Base-by-base conservation (phyloP, 1,140 invertebrate genomes). In the Apis laboriosa region DNA sequence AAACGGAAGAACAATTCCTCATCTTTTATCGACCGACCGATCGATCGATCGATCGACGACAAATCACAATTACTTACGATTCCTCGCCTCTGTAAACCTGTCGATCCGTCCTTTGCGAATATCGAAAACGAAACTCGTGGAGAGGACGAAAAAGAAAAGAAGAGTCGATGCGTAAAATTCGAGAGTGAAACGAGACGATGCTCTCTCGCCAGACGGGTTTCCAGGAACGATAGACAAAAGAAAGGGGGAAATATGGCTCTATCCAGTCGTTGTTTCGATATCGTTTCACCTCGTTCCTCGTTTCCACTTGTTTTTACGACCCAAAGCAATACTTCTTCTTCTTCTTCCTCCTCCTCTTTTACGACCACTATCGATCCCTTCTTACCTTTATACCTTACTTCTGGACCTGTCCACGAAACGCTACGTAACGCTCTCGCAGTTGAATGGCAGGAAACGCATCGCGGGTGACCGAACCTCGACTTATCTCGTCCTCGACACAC, bases 251-350 rank as follows among this genome's bases (percentile, higher is more conserved):
- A 85, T 67, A 85, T 77, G 80, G 53, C 74, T 87, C 73, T 83
- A 86, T 88, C 80, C 61, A 24, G n/a, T 74, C 77, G 70, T 79
- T 83, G 85, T 87, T 90, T 86, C 86, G 85, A 86, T 88, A 78
- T 66, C 34, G 34, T 34, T 34, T 34, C 34, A 34, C 34, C n/a
- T n/a, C 81, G 66, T 77, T 82, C 84, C 34, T 43, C 84, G 60
- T 74, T 78, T 55, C 67, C 77, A 85, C 88, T 84, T 84, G 89
- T 91, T 88, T 63, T 51, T 55, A 74, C 61, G 61, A 87, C 88
- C 51, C 68, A 86, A 83, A 84, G 83, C 68, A 64, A 74, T 84
- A 85, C 75, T 84, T 86, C 77, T 82, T 89, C 34, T 87, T 51
- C 72, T 73, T 51, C 43, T 80, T 56, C 84, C 1, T 2, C 28